These are phyloP conservation scores for Spatula clypeata DNA, from an alignment of 2,797 vertebrate genomes.

Conservation along the genomic window DNA sequence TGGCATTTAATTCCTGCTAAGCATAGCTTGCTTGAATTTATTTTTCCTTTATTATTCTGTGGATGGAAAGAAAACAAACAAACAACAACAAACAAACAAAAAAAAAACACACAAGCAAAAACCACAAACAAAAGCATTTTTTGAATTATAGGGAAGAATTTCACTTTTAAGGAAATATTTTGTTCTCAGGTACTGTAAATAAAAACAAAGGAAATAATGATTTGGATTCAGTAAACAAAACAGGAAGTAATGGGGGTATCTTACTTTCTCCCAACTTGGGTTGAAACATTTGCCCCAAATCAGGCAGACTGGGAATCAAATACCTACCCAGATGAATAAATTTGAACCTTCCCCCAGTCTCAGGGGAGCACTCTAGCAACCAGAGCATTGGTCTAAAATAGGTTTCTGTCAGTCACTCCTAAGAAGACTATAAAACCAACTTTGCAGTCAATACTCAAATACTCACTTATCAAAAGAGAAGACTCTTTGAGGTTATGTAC, in stretches of 20 bases:
- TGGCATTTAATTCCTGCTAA: neutral
- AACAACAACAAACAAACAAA: neutral
- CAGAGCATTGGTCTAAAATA: neutral
- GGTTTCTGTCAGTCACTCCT: constrained; percentile 15
- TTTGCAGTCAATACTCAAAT: constrained; percentile 16
- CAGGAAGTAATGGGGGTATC: neutral
- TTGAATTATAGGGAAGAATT: neutral
- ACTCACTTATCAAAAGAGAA: constrained; percentile 20
- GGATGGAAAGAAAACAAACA: neutral
- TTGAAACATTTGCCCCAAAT: neutral
- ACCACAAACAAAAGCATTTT: neutral
- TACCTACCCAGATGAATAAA: neutral
- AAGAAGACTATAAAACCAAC: neutral
- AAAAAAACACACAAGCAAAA: neutral
- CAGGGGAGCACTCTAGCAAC: neutral
- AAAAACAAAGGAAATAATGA: neutral
- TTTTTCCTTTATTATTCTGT: neutral
- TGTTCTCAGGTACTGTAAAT: neutral
- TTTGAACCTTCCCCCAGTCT: neutral
- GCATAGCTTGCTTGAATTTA: neutral
- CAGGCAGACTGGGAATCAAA: neutral
- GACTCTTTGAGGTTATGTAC: neutral
- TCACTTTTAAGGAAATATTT: neutral
- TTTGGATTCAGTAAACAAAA: neutral
- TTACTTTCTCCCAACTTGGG: neutral